phyloP scores from a whole-genome alignment of 92 coral and sea anemone genomes.

The Epizoanthus ramosus region DNA sequence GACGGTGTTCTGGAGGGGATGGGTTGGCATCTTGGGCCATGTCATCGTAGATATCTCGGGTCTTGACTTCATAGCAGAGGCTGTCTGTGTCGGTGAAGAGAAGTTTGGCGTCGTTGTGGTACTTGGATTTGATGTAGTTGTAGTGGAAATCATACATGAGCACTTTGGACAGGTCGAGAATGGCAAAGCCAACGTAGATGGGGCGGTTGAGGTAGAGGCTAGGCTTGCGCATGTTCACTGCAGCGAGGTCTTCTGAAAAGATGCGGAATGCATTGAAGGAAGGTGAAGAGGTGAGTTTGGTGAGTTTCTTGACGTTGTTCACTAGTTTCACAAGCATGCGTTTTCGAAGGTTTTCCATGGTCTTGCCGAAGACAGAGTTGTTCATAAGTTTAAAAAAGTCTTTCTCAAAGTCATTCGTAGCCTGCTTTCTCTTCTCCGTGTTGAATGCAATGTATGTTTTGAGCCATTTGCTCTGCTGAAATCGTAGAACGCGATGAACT shows the following conservation, averaged over 20 bases:
- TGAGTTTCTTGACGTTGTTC: conserved; percentile 7
- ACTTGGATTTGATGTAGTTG: not conserved
- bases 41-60: too few relatives aligned
- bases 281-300: conserved; percentile 5
- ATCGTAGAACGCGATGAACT: conserved; percentile 24
- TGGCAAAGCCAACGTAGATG: conserved; percentile 5
- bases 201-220: conserved; percentile 23
- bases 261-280: not conserved
- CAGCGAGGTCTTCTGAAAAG: conserved; percentile 1
- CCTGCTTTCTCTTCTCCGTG: conserved; percentile 34
- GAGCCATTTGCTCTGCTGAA: conserved; percentile 35
- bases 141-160: too few relatives aligned
- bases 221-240: conserved; percentile 10
- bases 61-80: conserved; percentile 7
- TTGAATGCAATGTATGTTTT: conserved; percentile 27
- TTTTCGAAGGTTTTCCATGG: not conserved
- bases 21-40: too few relatives aligned
- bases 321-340: conserved; percentile 18
- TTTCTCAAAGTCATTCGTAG: not conserved
- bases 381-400: too few relatives aligned
- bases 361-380: too few relatives aligned
- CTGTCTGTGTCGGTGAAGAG: conserved; percentile 29
- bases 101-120: too few relatives aligned
- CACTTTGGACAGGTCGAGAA: too few relatives aligned
- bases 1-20: too few relatives aligned